Base-by-base conservation (phyloP, 2,113 vertebrate species). In the Ailurus styani region DNA sequence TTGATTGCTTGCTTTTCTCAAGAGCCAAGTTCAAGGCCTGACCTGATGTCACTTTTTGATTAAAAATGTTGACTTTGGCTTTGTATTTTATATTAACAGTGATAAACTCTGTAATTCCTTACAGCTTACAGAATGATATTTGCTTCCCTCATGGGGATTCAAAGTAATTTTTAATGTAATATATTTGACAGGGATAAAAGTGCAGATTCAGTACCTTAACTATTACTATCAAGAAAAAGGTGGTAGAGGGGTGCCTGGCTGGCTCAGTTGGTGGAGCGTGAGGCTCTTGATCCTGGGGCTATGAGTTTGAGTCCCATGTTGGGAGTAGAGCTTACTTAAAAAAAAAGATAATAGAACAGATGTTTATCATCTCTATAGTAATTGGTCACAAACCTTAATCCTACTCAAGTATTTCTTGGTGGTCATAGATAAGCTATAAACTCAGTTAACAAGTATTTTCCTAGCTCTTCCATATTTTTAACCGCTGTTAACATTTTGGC, bases 11-110 rank as follows among this genome's bases (percentile, higher is more conserved):
- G 81, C 96, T 95, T 96, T 98, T 96, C 86, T 97, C 42, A 83
- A 97, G 72, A 96, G 95, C 84, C 94, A 97, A 97, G 93, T 96
- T 96, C 91, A 97, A 95, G 96, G 82, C 88, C 66, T 98, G 96
- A 98, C 93, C 95, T 91, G 73, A 85, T 98, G 98, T 98, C 97
- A 82, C 82, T 93, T 97, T 97, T 97, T 97, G 92, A 98, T 97
- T 97, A 95, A 98, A 97, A 97, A 94, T 97, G 97, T 98, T 97
- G 95, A 97, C 94, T 97, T 98, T 98, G 98, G 98, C 97, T 95
- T 87, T 72, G 72, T 66, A 90, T 96, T 97, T 97, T 97, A 79
- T 97, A 96, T 97, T 98, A 98, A 94, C 95, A 97, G 86, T 94
- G 94, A 97, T 97, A 98, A 97, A 96, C 93, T 95, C 93, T 54